These are phyloP conservation scores for Pithys albifrons DNA, from an alignment of 2,113 vertebrate genomes.

Conservation along the genomic window DNA sequence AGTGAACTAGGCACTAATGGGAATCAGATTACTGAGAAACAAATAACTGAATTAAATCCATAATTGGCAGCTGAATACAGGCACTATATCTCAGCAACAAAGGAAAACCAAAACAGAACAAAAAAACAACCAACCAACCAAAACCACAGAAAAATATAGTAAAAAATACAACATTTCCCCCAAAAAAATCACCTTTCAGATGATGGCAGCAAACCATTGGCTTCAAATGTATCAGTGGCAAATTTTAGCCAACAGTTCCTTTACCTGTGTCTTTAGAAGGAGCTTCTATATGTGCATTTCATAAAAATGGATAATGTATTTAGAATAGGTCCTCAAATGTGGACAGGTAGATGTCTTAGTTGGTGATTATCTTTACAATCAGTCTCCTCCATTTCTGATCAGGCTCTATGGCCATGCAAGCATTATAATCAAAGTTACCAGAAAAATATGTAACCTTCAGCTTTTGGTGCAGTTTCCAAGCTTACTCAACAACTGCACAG, in stretches of 20 bases:
- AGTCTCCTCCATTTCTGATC: neutral
- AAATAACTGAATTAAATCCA: neutral
- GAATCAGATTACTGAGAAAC: constrained; percentile 26
- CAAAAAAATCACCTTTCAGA: neutral
- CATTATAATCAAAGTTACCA: neutral
- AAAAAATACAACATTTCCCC: neutral
- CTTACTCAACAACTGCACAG: neutral
- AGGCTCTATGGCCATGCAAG: neutral
- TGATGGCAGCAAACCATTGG: neutral
- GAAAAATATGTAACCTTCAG: neutral
- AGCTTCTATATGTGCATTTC: neutral
- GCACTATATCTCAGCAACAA: neutral
- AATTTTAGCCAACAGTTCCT: neutral
- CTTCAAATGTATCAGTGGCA: neutral
- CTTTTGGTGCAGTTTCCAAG: neutral
- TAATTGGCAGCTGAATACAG: neutral
- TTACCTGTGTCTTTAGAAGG: neutral
- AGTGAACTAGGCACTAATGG: neutral
- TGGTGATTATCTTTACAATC: neutral
- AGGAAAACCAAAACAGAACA: neutral
- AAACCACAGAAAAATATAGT: neutral
- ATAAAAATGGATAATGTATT: neutral
- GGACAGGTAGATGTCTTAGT: neutral
- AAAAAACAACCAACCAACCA: neutral
- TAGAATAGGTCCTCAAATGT: neutral